These are phyloP conservation scores for Ophioninae sp. DNA, from an alignment of 2,888 invertebrate species.

Conservation along the genomic window DNA sequence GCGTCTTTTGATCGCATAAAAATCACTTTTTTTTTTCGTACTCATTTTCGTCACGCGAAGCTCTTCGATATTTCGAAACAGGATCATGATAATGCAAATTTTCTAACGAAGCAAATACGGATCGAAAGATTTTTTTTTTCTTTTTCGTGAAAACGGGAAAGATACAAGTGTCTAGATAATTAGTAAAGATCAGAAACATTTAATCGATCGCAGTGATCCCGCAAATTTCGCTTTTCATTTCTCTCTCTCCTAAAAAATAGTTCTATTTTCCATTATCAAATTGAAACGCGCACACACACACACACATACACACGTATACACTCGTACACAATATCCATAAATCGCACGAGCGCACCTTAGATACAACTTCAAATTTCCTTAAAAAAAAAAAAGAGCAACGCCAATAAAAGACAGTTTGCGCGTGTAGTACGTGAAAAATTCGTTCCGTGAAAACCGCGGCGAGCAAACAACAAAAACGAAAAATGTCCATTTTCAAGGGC, in stretches of 20 bases:
- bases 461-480: not conserved
- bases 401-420: slow-evolving; percentile 17
- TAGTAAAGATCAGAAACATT: not conserved
- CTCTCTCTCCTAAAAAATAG: slow-evolving; percentile 4
- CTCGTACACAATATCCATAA: slow-evolving; percentile 10
- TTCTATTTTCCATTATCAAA: not conserved
- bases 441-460: not conserved
- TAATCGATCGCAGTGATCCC: not conserved
- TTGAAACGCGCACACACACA: not conserved
- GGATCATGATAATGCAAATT: not conserved
- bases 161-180: not conserved
- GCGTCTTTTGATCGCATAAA: not conserved
- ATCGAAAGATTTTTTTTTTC: not conserved
- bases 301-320: not conserved
- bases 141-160: not conserved
- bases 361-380: slow-evolving; percentile 23
- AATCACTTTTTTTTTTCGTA: not conserved
- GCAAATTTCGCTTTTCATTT: not conserved
- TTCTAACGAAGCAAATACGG: not conserved
- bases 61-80: not conserved
- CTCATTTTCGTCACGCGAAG: not conserved
- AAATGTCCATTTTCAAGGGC: slow-evolving; percentile 16
- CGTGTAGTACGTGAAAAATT: not conserved
- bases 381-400: slow-evolving; percentile 5
- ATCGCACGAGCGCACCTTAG: slow-evolving; percentile 28